Conservation (phyloP, 2,113 vertebrate species). For the Solea solea region DNA sequence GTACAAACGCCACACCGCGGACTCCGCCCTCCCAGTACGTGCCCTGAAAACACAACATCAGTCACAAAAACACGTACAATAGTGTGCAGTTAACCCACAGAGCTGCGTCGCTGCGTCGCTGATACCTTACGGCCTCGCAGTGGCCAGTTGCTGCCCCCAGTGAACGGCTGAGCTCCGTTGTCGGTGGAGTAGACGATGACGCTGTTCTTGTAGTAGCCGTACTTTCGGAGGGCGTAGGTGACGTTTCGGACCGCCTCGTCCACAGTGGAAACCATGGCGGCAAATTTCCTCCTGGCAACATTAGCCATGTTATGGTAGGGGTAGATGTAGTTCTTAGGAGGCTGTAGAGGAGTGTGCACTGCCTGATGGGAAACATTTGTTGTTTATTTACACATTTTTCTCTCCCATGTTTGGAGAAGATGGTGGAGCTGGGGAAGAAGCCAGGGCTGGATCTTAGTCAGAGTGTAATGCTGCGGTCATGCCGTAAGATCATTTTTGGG, state of each 20-base stretch:
- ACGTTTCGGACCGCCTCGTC: slow-evolving; percentile 94
- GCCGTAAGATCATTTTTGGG: too few species aligned
- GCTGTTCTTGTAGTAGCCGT: slow-evolving; percentile 91
- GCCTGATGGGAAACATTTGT: slow-evolving; percentile 69
- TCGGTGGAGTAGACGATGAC: slow-evolving; percentile 93
- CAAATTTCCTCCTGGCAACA: slow-evolving; percentile 88
- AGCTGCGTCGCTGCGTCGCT: too few species aligned
- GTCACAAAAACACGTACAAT: neutral
- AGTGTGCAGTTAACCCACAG: too few species aligned
- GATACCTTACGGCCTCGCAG: slow-evolving; percentile 88
- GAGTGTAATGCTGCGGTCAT: too few species aligned
- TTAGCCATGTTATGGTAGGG: slow-evolving; percentile 91
- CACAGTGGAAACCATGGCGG: slow-evolving; percentile 95
- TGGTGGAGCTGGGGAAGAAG: too few species aligned
- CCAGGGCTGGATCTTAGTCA: too few species aligned
- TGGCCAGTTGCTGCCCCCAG: slow-evolving; percentile 96
- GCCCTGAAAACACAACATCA: slow-evolving; percentile 69
- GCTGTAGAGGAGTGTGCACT: slow-evolving; percentile 91
- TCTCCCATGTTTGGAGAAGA: too few species aligned
- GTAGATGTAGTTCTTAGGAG: slow-evolving; percentile 92
- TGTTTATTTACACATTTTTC: too few species aligned
- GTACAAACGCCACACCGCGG: slow-evolving; percentile 92
- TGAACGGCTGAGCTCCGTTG: slow-evolving; percentile 94
- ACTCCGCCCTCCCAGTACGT: slow-evolving; percentile 97
- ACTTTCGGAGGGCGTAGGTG: slow-evolving; percentile 91